Evolutionary conservation across 2,113 vertebrate species (phyloP).

Genomic region (Paradoxurus hermaphroditus): DNA sequence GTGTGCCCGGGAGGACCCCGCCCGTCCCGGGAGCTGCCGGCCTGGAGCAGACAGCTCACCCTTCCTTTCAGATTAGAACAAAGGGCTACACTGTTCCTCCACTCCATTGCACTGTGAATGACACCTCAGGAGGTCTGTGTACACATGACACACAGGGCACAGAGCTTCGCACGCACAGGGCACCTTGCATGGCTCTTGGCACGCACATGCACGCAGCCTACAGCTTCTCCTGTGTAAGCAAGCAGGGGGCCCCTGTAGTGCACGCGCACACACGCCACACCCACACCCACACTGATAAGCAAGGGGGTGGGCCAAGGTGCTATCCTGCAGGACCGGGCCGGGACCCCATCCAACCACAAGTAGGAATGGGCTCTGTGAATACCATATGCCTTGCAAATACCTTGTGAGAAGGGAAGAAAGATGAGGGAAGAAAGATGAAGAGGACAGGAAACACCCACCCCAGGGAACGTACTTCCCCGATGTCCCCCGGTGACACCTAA

Average conservation of each 20-base stretch:
- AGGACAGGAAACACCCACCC: not conserved
- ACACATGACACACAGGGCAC: not conserved
- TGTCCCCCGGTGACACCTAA: not conserved
- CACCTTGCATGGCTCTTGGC: not conserved
- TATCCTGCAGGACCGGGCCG: no score
- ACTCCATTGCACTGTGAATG: not conserved
- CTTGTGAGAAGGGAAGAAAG: not conserved
- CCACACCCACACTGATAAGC: not conserved
- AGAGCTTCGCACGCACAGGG: not conserved
- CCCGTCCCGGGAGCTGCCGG: not conserved
- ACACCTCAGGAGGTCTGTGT: not conserved
- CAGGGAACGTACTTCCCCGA: not conserved
- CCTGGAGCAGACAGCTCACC: not conserved
- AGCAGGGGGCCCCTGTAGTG: not conserved
- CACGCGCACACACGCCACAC: no score
- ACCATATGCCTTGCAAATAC: not conserved
- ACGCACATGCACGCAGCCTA: not conserved
- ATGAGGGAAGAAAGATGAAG: not conserved
- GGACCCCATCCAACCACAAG: not conserved
- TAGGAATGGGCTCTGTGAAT: not conserved
- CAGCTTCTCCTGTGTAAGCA: not conserved
- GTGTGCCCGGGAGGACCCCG: not conserved
- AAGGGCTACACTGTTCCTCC: conserved; percentile 8
- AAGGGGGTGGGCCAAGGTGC: not conserved
- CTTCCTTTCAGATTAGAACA: conserved; percentile 52